phyloP scores from a whole-genome alignment of 2,888 invertebrate species.

The Hylaea fasciaria region DNA sequence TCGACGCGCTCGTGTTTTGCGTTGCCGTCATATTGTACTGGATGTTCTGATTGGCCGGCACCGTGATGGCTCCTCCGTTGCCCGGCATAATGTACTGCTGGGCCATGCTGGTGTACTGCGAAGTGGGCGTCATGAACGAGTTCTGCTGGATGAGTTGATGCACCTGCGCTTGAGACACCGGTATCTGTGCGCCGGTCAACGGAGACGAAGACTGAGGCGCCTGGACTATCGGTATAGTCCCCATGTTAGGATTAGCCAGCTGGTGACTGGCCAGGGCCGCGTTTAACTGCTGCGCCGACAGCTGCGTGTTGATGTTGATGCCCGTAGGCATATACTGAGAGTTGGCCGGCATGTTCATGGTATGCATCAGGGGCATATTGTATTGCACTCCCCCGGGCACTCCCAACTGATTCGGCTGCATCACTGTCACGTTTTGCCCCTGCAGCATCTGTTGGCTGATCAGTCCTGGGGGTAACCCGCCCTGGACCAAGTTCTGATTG shows the following conservation, averaged over 20 bases:
- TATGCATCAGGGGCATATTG: slow-evolving; percentile 73
- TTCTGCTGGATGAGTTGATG: slow-evolving; percentile 73
- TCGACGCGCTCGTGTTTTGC: slow-evolving; percentile 56
- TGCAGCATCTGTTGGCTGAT: slow-evolving; percentile 72
- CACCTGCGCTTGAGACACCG: slow-evolving; percentile 65
- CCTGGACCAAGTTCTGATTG: slow-evolving; percentile 73
- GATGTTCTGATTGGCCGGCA: slow-evolving; percentile 65
- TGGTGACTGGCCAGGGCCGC: slow-evolving; percentile 76
- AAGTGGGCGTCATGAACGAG: slow-evolving; percentile 70
- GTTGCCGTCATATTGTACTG: slow-evolving; percentile 69
- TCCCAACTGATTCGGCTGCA: slow-evolving; percentile 78
- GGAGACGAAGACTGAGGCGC: slow-evolving; percentile 68
- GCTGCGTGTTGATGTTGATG: slow-evolving; percentile 72
- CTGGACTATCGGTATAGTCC: slow-evolving; percentile 76
- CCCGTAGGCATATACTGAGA: slow-evolving; percentile 76
- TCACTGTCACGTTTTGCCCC: slow-evolving; percentile 78
- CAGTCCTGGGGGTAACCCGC: slow-evolving; percentile 65
- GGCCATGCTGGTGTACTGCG: slow-evolving; percentile 69
- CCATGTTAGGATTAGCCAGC: slow-evolving; percentile 65
- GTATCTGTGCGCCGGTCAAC: slow-evolving; percentile 61
- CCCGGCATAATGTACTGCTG: slow-evolving; percentile 77
- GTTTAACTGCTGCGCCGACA: slow-evolving; percentile 78
- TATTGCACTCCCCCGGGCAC: slow-evolving; percentile 76
- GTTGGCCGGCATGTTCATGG: slow-evolving; percentile 73
- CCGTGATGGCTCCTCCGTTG: slow-evolving; percentile 61